Percentiles rank a stretch among this genome's conserved stretches.
Conservation (phyloP, 2,888 invertebrate species). For the Drosophila limbata region DNA sequence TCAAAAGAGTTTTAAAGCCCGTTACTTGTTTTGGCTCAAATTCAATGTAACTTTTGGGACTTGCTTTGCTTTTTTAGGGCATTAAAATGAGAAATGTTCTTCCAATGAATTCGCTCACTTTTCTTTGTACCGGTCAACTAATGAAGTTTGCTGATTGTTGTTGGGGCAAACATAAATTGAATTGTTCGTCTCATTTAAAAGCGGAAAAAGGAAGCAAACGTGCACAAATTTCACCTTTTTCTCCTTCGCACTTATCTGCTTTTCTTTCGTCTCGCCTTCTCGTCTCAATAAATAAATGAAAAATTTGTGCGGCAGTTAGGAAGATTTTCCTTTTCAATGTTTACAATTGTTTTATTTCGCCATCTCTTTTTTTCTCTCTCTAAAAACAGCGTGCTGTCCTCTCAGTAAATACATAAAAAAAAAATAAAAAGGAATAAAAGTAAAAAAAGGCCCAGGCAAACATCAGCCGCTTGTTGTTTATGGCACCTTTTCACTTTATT, state of each 20-base stretch:
- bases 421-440: constrained; percentile 1
- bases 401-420: constrained; percentile 45
- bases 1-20: not conserved
- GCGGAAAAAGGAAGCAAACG: constrained; percentile 72
- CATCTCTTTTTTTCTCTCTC: constrained; percentile 4
- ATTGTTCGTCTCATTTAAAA: constrained; percentile 79
- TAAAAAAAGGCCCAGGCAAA: constrained; percentile 39
- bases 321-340: constrained; percentile 70
- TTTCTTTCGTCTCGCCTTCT: constrained; percentile 44
- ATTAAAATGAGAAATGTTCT: constrained; percentile 39
- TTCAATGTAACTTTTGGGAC: not conserved
- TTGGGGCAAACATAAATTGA: constrained; percentile 72
- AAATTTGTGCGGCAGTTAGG: constrained; percentile 65
- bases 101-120: constrained; percentile 19
- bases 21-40: not conserved
- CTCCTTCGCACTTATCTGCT: constrained; percentile 41
- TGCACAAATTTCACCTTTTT: constrained; percentile 61
- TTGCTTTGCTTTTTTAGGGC: not conserved
- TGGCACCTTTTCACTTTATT: constrained; percentile 81
- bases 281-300: constrained; percentile 80
- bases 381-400: constrained; percentile 36
- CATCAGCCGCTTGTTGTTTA: constrained; percentile 68
- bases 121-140: constrained; percentile 37
- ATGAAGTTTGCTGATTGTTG: constrained; percentile 66
- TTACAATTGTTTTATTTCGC: constrained; percentile 66